Conservation (phyloP, 2,888 invertebrate genomes). For the Carabus problematicus region DNA sequence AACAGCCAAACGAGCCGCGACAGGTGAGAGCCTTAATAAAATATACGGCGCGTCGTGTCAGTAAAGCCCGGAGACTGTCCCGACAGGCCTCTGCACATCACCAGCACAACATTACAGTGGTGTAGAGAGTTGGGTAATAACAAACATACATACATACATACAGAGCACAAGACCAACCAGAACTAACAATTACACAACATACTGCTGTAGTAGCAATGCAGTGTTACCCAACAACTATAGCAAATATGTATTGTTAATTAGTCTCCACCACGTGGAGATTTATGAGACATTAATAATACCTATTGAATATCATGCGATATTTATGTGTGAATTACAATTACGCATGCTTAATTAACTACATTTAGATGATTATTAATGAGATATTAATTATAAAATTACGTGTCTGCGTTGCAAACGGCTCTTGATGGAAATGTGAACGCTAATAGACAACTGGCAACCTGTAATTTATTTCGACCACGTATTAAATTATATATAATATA, state of each 20-base stretch:
- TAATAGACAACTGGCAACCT: constrained; percentile 31
- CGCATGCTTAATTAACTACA: constrained; percentile 41
- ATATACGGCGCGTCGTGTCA: constrained; percentile 55
- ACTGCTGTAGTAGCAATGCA: not conserved
- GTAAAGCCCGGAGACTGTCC: constrained; percentile 21
- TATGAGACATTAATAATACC: constrained; percentile 43
- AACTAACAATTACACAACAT: not conserved
- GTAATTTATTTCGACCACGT: constrained; percentile 32
- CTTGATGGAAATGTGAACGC: constrained; percentile 35
- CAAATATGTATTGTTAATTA: constrained; percentile 40
- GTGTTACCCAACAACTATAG: constrained; percentile 38
- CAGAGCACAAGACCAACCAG: not conserved
- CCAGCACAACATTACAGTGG: no score
- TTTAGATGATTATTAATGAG: constrained; percentile 43
- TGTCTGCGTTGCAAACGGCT: constrained; percentile 31
- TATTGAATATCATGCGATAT: constrained; percentile 40
- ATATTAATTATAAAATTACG: constrained; percentile 43
- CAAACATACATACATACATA: not conserved
- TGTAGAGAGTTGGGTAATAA: no score
- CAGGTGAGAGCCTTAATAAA: constrained; percentile 60
- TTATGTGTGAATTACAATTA: constrained; percentile 42
- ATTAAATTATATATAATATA: constrained; percentile 23
- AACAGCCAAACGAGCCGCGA: constrained; percentile 57
- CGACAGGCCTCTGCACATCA: not conserved
- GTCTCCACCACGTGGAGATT: constrained; percentile 16